A percentile compares a stretch with the other conserved stretches of the same genome.
These are phyloP conservation scores for Lynx canadensis DNA, from an alignment of 2,113 vertebrate genomes.

Conservation along the genomic window DNA sequence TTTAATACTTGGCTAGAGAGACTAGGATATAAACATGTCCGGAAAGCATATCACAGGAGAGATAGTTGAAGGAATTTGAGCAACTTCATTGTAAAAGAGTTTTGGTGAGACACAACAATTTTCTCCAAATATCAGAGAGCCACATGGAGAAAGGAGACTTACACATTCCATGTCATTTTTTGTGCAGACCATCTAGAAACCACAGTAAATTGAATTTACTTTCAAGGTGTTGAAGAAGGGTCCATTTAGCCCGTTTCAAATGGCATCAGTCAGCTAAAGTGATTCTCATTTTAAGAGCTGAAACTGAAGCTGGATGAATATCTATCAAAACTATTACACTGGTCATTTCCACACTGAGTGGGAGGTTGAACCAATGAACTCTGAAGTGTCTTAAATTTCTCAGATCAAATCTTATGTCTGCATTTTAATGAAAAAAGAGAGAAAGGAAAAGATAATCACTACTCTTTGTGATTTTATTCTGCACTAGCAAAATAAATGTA, in stretches of 20 bases:
- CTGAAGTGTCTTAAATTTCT: slow-evolving; percentile 2
- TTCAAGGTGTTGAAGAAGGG: not conserved
- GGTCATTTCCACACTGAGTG: not conserved
- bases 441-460: not conserved
- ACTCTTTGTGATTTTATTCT: not conserved
- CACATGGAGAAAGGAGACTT: not conserved
- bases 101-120: not conserved
- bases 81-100: not conserved
- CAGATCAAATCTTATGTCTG: not conserved
- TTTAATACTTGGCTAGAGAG: not conserved
- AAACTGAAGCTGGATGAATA: not conserved
- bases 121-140: not conserved
- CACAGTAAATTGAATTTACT: not conserved
- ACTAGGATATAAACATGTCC: not conserved
- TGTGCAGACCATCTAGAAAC: not conserved
- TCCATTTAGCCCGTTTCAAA: not conserved
- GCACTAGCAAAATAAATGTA: not conserved
- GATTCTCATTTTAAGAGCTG: not conserved
- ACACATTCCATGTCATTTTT: not conserved
- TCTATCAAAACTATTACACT: not conserved
- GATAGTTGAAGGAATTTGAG: not conserved
- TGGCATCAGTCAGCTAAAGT: not conserved
- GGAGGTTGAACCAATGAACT: not conserved
- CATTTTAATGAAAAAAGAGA: not conserved
- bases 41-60: not conserved